Evolutionary conservation across 2,113 vertebrate species (phyloP).

Genomic region (Nipponia nippon): DNA sequence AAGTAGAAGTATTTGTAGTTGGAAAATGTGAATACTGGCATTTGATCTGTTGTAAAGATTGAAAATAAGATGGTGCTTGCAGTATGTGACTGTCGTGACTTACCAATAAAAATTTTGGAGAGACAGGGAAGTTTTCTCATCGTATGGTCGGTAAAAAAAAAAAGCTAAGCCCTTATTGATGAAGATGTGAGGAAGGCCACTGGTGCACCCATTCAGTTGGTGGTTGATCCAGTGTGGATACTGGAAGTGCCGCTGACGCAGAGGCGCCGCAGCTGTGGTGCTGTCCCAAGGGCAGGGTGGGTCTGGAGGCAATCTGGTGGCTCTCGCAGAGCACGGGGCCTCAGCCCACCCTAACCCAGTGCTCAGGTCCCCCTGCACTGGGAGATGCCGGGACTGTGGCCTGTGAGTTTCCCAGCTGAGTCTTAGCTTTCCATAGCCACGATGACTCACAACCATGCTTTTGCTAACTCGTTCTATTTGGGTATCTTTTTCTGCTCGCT

Average conservation of each 20-base stretch:
- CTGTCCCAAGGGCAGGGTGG: background rate
- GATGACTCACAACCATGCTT: background rate
- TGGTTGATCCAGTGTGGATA: background rate
- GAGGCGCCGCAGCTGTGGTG: background rate
- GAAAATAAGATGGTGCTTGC: background rate
- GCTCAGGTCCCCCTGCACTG: accelerated
- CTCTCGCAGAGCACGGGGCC: accelerated
- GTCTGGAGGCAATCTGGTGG: background rate
- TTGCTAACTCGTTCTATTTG: background rate
- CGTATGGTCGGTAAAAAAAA: background rate
- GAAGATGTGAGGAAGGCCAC: background rate
- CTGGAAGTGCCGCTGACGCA: background rate
- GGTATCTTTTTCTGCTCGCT: background rate
- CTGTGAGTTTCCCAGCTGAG: background rate
- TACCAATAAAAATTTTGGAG: background rate
- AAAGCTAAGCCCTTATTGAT: background rate
- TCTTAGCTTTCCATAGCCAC: background rate
- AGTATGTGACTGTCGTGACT: background rate
- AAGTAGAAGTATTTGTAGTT: background rate
- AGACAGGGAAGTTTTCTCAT: background rate
- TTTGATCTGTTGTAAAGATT: background rate
- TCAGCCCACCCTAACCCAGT: background rate
- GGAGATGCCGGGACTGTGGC: background rate
- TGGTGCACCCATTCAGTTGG: accelerated
- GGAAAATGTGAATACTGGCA: background rate